phyloP scores from a whole-genome alignment of 53 echinoderm and acorn worm species.

The Echinarachnius parma region DNA sequence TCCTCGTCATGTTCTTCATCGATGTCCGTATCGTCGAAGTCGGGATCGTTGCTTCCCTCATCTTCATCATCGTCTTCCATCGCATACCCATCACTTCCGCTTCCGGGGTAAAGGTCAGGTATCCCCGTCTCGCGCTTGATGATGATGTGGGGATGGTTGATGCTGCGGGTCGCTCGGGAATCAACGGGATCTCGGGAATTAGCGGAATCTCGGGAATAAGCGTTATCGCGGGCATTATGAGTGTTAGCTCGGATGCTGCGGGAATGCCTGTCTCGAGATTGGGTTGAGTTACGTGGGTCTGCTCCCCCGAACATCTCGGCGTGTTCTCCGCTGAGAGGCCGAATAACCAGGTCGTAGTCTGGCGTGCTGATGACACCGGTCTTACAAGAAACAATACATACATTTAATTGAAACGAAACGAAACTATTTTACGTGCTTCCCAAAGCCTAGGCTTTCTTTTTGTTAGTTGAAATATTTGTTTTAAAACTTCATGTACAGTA shows the following conservation, averaged over 20 bases:
- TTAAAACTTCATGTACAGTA: too few species aligned
- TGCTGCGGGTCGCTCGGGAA: too few species aligned
- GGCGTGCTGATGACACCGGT: slow-evolving; percentile 34
- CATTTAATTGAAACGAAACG: not conserved
- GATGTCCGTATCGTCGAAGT: not conserved
- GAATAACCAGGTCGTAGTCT: slow-evolving; percentile 12
- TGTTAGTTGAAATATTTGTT: too few species aligned
- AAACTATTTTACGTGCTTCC: not conserved
- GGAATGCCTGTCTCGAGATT: not conserved
- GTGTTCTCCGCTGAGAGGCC: slow-evolving; percentile 17
- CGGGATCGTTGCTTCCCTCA: not conserved
- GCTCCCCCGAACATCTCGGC: slow-evolving; percentile 10
- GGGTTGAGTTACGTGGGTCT: not conserved
- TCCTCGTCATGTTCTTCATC: not conserved
- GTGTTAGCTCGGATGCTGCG: not conserved
- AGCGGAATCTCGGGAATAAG: not conserved
- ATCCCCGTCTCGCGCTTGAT: slow-evolving; percentile 17
- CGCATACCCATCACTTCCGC: not conserved
- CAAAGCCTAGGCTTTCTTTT: too few species aligned
- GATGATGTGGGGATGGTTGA: slow-evolving; percentile 33
- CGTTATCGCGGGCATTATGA: not conserved
- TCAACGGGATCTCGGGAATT: not conserved
- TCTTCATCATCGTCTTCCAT: not conserved
- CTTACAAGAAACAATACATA: not conserved
- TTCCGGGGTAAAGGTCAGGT: not conserved